Conservation (phyloP, 2,113 vertebrate species). For the Platysternon megacephalum region DNA sequence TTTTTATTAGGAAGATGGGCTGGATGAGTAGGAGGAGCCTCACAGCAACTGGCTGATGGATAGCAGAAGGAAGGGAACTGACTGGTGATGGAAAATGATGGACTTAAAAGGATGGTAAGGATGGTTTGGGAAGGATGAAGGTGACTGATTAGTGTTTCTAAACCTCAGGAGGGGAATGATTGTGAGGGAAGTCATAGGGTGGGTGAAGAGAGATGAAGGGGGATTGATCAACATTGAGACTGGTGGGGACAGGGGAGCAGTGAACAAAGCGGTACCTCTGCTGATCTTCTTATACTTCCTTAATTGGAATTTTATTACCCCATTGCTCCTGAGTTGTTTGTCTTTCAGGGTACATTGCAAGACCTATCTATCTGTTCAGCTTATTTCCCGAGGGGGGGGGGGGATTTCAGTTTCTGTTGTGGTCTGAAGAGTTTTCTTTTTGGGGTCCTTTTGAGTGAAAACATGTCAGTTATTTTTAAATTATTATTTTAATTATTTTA, state of each 20-base stretch:
- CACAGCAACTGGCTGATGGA: slow-evolving; percentile 18
- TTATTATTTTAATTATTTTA: not conserved
- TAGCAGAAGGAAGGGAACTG: slow-evolving; percentile 47
- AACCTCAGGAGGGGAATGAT: not conserved
- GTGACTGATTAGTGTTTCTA: not conserved
- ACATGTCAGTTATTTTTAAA: not conserved
- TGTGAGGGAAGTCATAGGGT: not conserved
- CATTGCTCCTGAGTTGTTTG: not conserved
- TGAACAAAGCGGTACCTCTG: not conserved
- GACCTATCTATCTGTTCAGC: not conserved
- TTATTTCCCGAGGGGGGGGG: not conserved
- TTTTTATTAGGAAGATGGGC: slow-evolving; percentile 25
- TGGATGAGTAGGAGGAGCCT: slow-evolving; percentile 41
- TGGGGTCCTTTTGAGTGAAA: not conserved
- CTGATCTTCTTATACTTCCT: not conserved
- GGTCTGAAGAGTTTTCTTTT: not conserved
- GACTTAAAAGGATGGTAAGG: not conserved
- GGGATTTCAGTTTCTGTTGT: not conserved
- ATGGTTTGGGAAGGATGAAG: not conserved
- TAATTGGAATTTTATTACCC: not conserved
- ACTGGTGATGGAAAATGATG: not conserved
- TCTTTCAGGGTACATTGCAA: not conserved
- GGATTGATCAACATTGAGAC: not conserved
- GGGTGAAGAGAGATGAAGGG: not conserved
- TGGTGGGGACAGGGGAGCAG: not conserved